Percentiles rank a stretch among this genome's conserved stretches.
Conservation (phyloP, 1,140 invertebrate species). For the Charaxes varanes region DNA sequence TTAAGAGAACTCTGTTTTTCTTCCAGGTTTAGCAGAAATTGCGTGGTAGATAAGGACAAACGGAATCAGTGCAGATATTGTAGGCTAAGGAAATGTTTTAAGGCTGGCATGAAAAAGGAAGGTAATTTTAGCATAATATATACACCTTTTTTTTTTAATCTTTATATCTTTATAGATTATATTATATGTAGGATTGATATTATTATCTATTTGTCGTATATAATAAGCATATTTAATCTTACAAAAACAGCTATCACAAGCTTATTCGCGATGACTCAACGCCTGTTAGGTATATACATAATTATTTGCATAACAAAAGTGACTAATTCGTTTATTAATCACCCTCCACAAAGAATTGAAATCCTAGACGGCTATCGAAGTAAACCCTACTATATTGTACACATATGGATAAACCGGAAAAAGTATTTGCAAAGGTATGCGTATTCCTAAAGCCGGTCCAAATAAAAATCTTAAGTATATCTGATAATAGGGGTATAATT, state of each 20-base stretch:
- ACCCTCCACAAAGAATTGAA: not conserved
- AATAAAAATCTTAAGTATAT: too few relatives aligned
- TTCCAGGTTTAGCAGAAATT: too few relatives aligned
- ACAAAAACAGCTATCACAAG: not conserved
- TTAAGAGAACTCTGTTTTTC: too few relatives aligned
- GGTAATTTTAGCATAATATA: constrained; percentile 71
- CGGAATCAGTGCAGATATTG: constrained; percentile 98
- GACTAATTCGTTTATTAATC: not conserved
- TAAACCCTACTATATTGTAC: too few relatives aligned
- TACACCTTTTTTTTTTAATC: not conserved
- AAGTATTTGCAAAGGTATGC: too few relatives aligned
- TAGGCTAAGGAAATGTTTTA: constrained; percentile 95
- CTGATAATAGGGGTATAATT: too few relatives aligned
- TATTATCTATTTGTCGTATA: too few relatives aligned
- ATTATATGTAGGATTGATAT: not conserved
- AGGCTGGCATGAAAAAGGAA: constrained; percentile 99
- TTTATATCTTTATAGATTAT: not conserved
- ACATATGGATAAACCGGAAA: too few relatives aligned
- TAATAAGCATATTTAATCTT: not conserved
- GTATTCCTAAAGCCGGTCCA: too few relatives aligned
- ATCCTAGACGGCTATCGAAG: too few relatives aligned
- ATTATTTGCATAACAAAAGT: not conserved
- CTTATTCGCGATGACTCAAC: not conserved
- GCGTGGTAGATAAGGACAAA: constrained; percentile 99
- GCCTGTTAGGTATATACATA: not conserved